These are phyloP conservation scores for Lottia gigantea DNA, from an alignment of 2,888 invertebrate genomes.

Conservation along the genomic window DNA sequence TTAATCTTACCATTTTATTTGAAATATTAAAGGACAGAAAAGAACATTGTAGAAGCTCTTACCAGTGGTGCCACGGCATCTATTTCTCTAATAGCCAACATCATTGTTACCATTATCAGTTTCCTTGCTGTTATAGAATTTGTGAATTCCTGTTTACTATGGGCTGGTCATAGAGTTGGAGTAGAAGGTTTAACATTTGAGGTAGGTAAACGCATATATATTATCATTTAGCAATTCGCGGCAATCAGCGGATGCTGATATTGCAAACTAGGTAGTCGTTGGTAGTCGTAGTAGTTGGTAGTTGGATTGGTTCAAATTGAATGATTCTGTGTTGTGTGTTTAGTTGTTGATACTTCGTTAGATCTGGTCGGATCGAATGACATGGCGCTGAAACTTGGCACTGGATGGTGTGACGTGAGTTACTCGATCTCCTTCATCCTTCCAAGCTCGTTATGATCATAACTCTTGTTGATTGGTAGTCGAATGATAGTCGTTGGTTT, in stretches of 20 bases:
- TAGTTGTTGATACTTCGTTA: too few species aligned
- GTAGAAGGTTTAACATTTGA: conserved; percentile 71
- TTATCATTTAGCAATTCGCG: neutral
- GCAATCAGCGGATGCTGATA: neutral
- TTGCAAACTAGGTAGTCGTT: too few species aligned
- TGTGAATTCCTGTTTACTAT: conserved; percentile 78
- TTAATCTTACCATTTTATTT: neutral
- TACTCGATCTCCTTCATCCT: too few species aligned
- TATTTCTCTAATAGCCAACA: conserved; percentile 83
- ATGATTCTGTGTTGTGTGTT: too few species aligned
- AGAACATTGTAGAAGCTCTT: conserved; percentile 90
- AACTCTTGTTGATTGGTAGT: too few species aligned
- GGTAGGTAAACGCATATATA: conserved; percentile 57
- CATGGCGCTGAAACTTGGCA: too few species aligned
- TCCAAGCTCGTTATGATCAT: too few species aligned
- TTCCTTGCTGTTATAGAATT: conserved; percentile 90
- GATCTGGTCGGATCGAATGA: too few species aligned
- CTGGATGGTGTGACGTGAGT: too few species aligned
- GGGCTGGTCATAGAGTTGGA: conserved; percentile 77
- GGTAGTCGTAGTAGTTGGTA: too few species aligned
- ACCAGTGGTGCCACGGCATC: conserved; percentile 87
- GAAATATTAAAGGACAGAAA: conserved; percentile 76
- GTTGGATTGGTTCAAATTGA: too few species aligned
- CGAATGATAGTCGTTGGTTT: too few species aligned
- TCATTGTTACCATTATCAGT: conserved; percentile 90